Conservation (phyloP, 2,888 invertebrate species). For the Chironomus riparius region DNA sequence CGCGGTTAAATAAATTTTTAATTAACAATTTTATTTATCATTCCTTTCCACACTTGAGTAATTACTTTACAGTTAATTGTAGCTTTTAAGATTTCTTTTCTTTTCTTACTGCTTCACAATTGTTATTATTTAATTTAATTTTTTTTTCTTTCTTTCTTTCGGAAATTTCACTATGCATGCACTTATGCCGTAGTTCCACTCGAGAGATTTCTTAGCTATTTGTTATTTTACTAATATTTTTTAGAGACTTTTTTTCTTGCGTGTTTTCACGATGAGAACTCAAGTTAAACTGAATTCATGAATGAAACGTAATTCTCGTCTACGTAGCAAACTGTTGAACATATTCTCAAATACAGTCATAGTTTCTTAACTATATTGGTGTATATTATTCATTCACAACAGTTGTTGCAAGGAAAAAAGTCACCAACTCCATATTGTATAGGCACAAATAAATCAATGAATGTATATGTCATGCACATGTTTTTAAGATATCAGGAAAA, state of each 20-base stretch:
- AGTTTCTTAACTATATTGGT: neutral
- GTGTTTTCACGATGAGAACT: conserved; percentile 11
- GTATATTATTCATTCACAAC: neutral
- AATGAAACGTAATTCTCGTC: neutral
- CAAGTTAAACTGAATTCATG: conserved; percentile 10
- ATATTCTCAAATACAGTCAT: neutral
- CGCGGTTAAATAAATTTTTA: conserved; percentile 11
- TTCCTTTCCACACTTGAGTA: conserved; percentile 18
- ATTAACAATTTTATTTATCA: conserved; percentile 16
- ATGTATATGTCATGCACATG: conserved; percentile 6
- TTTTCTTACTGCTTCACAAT: neutral
- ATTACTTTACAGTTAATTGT: conserved; percentile 21
- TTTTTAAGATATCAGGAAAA: neutral
- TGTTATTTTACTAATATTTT: neutral
- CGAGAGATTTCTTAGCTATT: neutral
- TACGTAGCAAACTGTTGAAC: conserved; percentile 1
- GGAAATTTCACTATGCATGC: too few relatives aligned
- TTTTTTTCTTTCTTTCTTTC: neutral
- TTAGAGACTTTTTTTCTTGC: neutral
- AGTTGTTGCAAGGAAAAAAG: neutral
- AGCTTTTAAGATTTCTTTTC: neutral
- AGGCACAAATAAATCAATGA: neutral
- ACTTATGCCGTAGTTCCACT: neutral
- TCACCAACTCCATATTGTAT: neutral
- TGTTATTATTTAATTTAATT: neutral